Base-by-base conservation (phyloP, 2,113 vertebrate genomes). In the Dipodomys merriami region DNA sequence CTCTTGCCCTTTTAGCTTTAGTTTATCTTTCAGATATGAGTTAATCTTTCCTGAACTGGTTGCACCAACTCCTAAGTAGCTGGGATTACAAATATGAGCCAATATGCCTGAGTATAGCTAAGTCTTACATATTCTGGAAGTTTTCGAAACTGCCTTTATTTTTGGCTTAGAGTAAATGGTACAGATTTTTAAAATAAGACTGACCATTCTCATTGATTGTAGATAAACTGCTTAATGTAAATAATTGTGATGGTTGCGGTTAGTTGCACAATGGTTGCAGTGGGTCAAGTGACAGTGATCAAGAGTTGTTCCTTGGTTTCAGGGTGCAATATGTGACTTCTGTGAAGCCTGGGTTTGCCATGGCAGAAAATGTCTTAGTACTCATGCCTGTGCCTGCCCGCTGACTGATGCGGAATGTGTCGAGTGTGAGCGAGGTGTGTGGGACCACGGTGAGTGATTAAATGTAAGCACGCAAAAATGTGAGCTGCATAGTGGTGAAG, bases 321-420 rank as follows among this genome's bases (percentile, higher is more conserved):
- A 99, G 99, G 99, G 99, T 33, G 99, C 99, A 23, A 99, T 99
- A 83, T 99, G 99, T 97, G 99, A 99, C 96, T 99, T 99, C 97
- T 99, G 99, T 94, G 99, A 99, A 96, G 99, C 99, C 13, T 99
- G 99, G 99, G 99, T 99, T 69, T 99, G 99, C 91, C 99, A 99
- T 0, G 99, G 99, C 3, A 98, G 98, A 97, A 99, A 99, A 91
- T 99, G 99, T 93, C 97, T 99, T 86, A 99, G 99, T 90, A 99
- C 98, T 0, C 99, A 99, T 0, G 99, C 99, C 0, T 99, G 99
- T 73, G 95, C 84, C 35, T 99, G 99, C 96, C 99, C 99, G 0
- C 98, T 99, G 0, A 97, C 98, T 2, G 98, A 99, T 3, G 99
- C 99, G 0, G 99, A 99, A 77, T 99, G 99, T 80, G 98, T 99